Percentiles rank a stretch among this genome's conserved stretches.
Evolutionary conservation across 2,888 invertebrate species (phyloP).

Genomic region (Tanytarsus gracilentus): DNA sequence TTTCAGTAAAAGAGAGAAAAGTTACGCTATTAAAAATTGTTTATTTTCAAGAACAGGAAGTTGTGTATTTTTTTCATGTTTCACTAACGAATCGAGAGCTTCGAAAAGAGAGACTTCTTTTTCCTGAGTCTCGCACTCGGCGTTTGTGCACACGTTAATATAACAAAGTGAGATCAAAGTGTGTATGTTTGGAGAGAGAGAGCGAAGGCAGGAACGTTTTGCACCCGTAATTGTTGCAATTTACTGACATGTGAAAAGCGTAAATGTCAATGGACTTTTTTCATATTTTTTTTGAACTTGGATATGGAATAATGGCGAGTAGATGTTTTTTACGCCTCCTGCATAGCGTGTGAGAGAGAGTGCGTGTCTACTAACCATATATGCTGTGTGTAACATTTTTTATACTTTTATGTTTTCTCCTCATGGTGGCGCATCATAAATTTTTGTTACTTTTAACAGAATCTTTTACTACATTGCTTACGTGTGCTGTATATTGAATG

Average conservation of each 20-base stretch:
- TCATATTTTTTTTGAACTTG: not conserved
- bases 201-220: not conserved
- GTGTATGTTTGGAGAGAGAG: slow-evolving; percentile 3
- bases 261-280: slow-evolving; percentile 10
- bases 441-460: no score
- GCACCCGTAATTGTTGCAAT: slow-evolving; percentile 5
- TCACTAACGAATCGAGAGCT: not conserved
- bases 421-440: no score
- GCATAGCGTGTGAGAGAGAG: no score
- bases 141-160: not conserved
- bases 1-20: no score
- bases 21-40: slow-evolving; percentile 28
- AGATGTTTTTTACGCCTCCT: not conserved
- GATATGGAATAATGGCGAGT: not conserved
- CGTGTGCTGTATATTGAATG: no score
- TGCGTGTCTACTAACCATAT: no score
- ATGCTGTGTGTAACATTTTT: no score
- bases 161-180: slow-evolving; percentile 12
- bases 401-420: no score
- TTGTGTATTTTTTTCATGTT: slow-evolving; percentile 19
- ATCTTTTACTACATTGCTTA: no score
- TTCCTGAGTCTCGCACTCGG: not conserved
- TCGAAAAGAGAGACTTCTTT: not conserved
- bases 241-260: slow-evolving; percentile 3
- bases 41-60: slow-evolving; percentile 28